phyloP scores from a whole-genome alignment of 2,888 invertebrate genomes.

The Pachliopta kotzebuea region DNA sequence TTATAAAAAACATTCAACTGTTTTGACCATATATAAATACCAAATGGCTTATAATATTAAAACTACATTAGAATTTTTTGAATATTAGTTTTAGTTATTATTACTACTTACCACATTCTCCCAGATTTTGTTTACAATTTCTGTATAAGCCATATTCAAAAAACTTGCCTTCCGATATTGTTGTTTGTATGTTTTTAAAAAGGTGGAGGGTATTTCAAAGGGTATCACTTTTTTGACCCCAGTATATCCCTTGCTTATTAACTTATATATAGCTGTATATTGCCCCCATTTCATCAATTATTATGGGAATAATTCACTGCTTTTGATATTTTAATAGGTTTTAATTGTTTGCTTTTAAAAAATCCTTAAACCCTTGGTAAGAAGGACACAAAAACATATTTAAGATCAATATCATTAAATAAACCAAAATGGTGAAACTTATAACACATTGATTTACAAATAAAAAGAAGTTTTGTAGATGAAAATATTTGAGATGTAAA shows the following conservation, averaged over 20 bases:
- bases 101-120: too few species aligned
- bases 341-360: neutral
- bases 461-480: neutral
- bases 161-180: neutral
- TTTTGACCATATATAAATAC: too few species aligned
- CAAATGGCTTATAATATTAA: too few species aligned
- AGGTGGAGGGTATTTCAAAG: constrained; percentile 1
- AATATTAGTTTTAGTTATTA: too few species aligned
- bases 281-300: neutral
- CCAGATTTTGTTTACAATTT: neutral
- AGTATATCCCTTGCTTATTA: neutral
- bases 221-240: neutral
- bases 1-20: too few species aligned
- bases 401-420: neutral
- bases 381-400: too few species aligned
- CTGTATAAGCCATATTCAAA: neutral
- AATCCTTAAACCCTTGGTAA: too few species aligned
- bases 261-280: constrained; percentile 2
- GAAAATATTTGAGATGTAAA: constrained; percentile 8
- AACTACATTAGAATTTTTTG: too few species aligned
- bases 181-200: neutral
- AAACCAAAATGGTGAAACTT: neutral
- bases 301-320: neutral
- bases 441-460: neutral
- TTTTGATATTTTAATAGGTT: neutral